Evolutionary conservation across 2,888 invertebrate genomes (phyloP), one percentile per base, ranked within the genome.

Genomic region (Cerastis rubricosa): DNA sequence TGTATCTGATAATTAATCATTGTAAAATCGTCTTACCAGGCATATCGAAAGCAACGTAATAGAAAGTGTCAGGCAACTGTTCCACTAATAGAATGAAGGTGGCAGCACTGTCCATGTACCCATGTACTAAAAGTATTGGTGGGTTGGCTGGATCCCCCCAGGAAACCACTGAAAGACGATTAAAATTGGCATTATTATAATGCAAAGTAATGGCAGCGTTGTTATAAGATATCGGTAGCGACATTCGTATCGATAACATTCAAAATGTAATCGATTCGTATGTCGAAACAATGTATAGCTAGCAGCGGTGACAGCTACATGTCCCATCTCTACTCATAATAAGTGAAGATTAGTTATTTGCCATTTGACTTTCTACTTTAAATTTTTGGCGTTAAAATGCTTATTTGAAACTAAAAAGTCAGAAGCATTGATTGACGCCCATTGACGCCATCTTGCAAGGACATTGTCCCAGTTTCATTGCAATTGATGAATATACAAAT

Each of bases 61-160:
- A 90, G 54, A 89, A 87, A 65, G 75, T 91, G 73, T 86, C 87
- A 19, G 97, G 96, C 22, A 97, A 88, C 29, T 95, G 86, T 22
- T 96, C 95, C 25, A 97, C 94, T 25, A 97, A 85, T 1, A 93
- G 90, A 80, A 97, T 96, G 88, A 97, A 97, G 1, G 97, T 95
- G 2, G 97, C 97, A 22, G 97, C 97, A 87, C 97, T 97, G 89
- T 97, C 97, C 92, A 96, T 94, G 88, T 96, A 94, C 1, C 97
- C 97, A 87, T 97, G 97, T 1, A 97, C 87, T 61, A 96, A 93
- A 43, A 97, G 88, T 43, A 97, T 92, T 12, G 97, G 95, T 63
- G 94, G 92, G 25, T 95, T 91, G 29, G 92, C 83, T 74, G 92
- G 89, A 57, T 95, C 88, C 9, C 97, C 97, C 97, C 97, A 97